A percentile compares a stretch with the other conserved stretches of the same genome.
Conservation (phyloP, 2,888 invertebrate species). For the Kuschelorhynchus macadamiae region DNA sequence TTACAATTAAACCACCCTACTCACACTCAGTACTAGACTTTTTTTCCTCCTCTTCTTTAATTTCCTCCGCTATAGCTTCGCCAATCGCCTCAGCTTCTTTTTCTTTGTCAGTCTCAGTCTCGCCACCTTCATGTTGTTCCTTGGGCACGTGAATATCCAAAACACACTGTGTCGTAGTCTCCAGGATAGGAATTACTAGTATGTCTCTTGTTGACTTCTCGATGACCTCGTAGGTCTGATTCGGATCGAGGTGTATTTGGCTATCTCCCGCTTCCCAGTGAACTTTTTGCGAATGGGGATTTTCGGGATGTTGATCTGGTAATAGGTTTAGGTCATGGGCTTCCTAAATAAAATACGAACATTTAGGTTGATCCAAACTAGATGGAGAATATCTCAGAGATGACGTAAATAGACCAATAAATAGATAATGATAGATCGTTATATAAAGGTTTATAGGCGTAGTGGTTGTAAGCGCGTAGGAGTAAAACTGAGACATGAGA, state of each 20-base stretch:
- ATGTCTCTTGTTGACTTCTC: slow-evolving; percentile 30
- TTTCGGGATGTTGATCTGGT: neutral
- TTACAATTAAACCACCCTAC: no score
- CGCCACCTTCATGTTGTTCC: neutral
- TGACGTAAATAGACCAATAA: no score
- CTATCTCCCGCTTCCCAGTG: neutral
- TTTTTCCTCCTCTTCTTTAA: slow-evolving; percentile 13
- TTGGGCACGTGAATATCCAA: neutral
- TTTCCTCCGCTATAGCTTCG: slow-evolving; percentile 25
- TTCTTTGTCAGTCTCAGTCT: slow-evolving; percentile 2
- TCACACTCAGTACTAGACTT: slow-evolving; percentile 1
- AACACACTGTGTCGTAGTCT: slow-evolving; percentile 16
- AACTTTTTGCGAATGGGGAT: neutral
- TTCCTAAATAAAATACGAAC: slow-evolving; percentile 8
- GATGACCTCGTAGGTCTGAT: slow-evolving; percentile 15
- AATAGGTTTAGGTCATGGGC: neutral
- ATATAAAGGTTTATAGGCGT: no score
- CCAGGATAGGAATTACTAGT: slow-evolving; percentile 20
- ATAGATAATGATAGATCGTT: no score
- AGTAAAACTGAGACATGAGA: no score
- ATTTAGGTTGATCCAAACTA: neutral
- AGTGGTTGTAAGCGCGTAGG: no score
- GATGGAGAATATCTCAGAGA: neutral
- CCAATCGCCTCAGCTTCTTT: slow-evolving; percentile 33
- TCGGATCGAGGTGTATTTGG: neutral